These are phyloP conservation scores for Sminthurinus signatus DNA, from an alignment of 1,140 invertebrate genomes.

Conservation along the genomic window DNA sequence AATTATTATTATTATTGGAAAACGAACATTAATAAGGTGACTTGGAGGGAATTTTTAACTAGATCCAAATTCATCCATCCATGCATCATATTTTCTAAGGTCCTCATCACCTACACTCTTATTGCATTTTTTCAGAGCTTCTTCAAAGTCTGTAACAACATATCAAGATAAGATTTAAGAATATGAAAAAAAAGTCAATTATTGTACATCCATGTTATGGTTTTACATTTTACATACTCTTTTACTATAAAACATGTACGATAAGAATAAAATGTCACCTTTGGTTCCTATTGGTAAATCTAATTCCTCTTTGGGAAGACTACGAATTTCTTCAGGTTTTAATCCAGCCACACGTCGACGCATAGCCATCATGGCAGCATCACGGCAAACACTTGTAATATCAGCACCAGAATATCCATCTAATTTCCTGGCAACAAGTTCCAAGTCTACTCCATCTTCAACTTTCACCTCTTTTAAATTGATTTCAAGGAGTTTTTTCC, in stretches of 20 bases:
- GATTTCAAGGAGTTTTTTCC: slow-evolving; percentile 83
- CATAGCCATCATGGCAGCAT: slow-evolving; percentile 99
- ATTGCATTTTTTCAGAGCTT: slow-evolving; percentile 88
- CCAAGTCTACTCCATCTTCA: slow-evolving; percentile 72
- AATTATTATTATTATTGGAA: too few species aligned
- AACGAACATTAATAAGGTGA: too few species aligned
- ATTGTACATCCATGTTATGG: too few species aligned
- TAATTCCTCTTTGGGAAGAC: slow-evolving; percentile 89
- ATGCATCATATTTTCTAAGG: slow-evolving; percentile 92
- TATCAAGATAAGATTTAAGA: slow-evolving; percentile 78
- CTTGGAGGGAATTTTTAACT: too few species aligned
- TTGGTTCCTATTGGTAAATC: slow-evolving; percentile 91
- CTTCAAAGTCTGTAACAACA: too few species aligned
- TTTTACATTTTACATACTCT: too few species aligned
- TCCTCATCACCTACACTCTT: slow-evolving; percentile 94
- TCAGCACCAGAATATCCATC: slow-evolving; percentile 97
- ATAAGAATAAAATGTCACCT: too few species aligned
- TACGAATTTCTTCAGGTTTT: slow-evolving; percentile 88
- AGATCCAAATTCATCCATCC: slow-evolving; percentile 97
- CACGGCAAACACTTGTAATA: slow-evolving; percentile 97
- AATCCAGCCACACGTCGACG: slow-evolving; percentile 86
- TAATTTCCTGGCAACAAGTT: slow-evolving; percentile 71
- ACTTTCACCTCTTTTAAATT: slow-evolving; percentile 86
- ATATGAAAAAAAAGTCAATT: too few species aligned
- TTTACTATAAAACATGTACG: too few species aligned